Conservation (phyloP, 2,888 invertebrate genomes). For the Hipparchia sbordonii region DNA sequence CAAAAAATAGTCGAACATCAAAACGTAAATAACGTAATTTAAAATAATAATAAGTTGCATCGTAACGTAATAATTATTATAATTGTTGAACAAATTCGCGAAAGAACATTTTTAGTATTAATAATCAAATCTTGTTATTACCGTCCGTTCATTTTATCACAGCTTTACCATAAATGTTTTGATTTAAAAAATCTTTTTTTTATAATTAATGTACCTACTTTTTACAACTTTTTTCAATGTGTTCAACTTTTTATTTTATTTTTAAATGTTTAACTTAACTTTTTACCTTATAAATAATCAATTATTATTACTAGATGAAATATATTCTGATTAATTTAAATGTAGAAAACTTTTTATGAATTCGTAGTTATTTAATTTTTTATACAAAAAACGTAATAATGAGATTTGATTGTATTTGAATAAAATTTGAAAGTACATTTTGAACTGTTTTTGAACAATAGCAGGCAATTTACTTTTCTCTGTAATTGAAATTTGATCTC, state of each 20-base stretch:
- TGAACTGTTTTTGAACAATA: conserved; percentile 50
- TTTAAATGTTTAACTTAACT: conserved; percentile 18
- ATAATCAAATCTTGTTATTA: conserved; percentile 49
- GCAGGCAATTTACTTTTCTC: conserved; percentile 71
- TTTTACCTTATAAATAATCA: not conserved
- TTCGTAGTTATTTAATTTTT: conserved; percentile 7
- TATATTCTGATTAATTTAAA: conserved; percentile 11
- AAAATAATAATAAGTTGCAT: conserved; percentile 59
- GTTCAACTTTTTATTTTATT: conserved; percentile 25
- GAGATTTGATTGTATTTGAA: conserved; percentile 46
- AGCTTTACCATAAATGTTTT: conserved; percentile 20
- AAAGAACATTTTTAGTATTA: conserved; percentile 45
- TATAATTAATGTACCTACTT: not conserved
- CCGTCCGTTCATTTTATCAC: conserved; percentile 32
- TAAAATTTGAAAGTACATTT: conserved; percentile 58
- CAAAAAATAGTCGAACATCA: conserved; percentile 46
- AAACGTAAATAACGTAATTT: conserved; percentile 52
- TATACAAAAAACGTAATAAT: conserved; percentile 42
- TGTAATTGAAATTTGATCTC: conserved; percentile 70
- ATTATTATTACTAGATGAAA: conserved; percentile 1
- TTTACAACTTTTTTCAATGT: conserved; percentile 6
- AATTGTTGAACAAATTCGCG: conserved; percentile 67
- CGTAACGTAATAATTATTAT: conserved; percentile 41
- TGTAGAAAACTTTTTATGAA: conserved; percentile 15
- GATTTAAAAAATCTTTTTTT: conserved; percentile 29